Percentiles rank a stretch among this genome's conserved stretches.
Conservation (phyloP, 2,797 vertebrate species). For the Oreonectes daqikongensis region DNA sequence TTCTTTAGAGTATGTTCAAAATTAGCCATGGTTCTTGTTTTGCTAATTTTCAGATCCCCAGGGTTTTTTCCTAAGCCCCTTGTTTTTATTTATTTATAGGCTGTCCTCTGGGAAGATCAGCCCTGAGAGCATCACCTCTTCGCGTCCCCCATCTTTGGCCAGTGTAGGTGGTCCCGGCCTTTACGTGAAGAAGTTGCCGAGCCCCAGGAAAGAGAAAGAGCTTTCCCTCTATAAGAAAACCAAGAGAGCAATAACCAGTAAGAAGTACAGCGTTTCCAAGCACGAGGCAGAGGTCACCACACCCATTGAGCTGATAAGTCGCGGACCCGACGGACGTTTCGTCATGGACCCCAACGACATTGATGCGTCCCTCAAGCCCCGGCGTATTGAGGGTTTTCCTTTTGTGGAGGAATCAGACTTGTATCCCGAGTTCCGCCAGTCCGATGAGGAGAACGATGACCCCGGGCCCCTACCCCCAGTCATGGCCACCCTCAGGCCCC, state of each 20-base stretch:
- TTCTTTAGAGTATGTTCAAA: neutral
- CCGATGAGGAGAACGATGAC: conserved; percentile 97
- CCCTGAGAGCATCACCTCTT: conserved; percentile 90
- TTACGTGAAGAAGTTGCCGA: conserved; percentile 90
- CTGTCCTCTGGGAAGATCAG: conserved; percentile 98
- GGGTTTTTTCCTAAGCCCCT: conserved; percentile 7
- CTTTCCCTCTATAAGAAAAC: conserved; percentile 98
- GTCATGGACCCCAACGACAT: conserved; percentile 86
- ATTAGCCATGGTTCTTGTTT: neutral
- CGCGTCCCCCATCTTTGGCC: conserved; percentile 76
- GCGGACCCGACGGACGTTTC: conserved; percentile 95
- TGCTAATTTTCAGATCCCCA: neutral
- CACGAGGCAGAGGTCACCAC: conserved; percentile 93
- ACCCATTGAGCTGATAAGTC: conserved; percentile 97
- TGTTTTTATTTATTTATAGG: conserved; percentile 70
- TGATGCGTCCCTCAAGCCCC: conserved; percentile 80
- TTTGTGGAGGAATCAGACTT: conserved; percentile 98
- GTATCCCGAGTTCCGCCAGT: conserved; percentile 99
- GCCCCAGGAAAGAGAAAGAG: conserved; percentile 89
- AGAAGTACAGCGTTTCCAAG: conserved; percentile 98
- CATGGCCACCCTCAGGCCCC: conserved; percentile 91
- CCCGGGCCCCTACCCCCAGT: conserved; percentile 87
- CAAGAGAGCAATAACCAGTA: conserved; percentile 97
- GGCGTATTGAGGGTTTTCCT: conserved; percentile 96
- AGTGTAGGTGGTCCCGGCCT: conserved; percentile 86